phyloP scores from a whole-genome alignment of 2,113 vertebrate genomes.

The Falcunculus frontatus region DNA sequence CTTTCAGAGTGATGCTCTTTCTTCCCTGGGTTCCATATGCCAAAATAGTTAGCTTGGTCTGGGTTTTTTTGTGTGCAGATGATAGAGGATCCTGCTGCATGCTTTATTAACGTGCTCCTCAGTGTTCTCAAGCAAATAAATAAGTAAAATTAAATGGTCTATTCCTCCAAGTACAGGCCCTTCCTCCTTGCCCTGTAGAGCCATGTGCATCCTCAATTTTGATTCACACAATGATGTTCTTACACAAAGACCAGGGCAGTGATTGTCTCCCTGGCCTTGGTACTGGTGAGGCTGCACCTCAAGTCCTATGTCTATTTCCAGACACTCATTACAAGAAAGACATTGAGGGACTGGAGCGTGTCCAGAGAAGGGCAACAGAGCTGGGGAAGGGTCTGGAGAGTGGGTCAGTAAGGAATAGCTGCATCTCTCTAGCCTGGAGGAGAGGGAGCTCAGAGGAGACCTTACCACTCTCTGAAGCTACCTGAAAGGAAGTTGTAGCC shows the following conservation, averaged over 20 bases:
- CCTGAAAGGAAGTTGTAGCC: not conserved
- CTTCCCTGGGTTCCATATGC: not conserved
- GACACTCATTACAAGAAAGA: not conserved
- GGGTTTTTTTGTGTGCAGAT: not conserved
- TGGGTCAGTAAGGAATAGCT: not conserved
- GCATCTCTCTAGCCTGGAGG: not conserved
- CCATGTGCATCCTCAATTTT: not conserved
- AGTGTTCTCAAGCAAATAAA: not conserved
- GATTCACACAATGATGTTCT: not conserved
- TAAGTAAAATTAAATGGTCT: not conserved
- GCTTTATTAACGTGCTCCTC: not conserved
- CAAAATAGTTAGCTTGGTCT: not conserved
- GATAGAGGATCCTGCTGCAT: not conserved
- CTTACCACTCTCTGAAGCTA: not conserved
- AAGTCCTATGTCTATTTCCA: not conserved
- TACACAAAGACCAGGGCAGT: not conserved
- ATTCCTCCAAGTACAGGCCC: not conserved
- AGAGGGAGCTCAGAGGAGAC: not conserved
- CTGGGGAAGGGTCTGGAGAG: not conserved
- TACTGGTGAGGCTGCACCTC: not conserved
- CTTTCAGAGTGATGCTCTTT: not conserved
- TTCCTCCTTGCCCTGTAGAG: not conserved
- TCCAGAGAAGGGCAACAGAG: not conserved
- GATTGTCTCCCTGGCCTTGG: not conserved
- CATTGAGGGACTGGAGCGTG: accelerated